These are phyloP conservation scores for Chionis minor DNA, from an alignment of 2,113 vertebrate genomes.

Conservation along the genomic window DNA sequence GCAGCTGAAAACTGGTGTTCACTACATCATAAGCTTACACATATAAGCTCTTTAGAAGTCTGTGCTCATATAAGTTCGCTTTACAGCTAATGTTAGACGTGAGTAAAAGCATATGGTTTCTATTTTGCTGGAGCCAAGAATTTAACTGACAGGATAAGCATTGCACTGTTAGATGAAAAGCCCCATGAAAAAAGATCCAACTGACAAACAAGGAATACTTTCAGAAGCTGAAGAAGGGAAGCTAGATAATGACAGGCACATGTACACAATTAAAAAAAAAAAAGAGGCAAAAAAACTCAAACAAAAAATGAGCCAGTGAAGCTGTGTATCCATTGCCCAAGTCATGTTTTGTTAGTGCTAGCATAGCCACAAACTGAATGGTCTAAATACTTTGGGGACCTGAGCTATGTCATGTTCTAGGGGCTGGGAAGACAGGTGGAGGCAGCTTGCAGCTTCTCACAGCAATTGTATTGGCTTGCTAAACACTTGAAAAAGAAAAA, in stretches of 20 bases:
- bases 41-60: neutral
- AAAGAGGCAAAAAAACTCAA: neutral
- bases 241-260: neutral
- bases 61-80: neutral
- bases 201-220: neutral
- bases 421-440: neutral
- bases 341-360: neutral
- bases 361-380: neutral
- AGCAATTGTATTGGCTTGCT: too few relatives aligned
- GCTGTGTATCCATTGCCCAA: neutral
- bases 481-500: neutral
- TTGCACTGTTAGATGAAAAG: neutral
- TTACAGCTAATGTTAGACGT: constrained; percentile 1
- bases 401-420: neutral
- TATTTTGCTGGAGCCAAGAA: neutral
- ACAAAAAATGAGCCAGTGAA: neutral
- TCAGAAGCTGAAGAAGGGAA: neutral
- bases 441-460: neutral
- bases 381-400: neutral
- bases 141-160: neutral
- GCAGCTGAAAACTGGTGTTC: neutral
- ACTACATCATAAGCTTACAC: neutral
- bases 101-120: neutral
- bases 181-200: neutral
- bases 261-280: neutral